Conservation (phyloP, 2,113 vertebrate genomes). For the Pomatostomus ruficeps region DNA sequence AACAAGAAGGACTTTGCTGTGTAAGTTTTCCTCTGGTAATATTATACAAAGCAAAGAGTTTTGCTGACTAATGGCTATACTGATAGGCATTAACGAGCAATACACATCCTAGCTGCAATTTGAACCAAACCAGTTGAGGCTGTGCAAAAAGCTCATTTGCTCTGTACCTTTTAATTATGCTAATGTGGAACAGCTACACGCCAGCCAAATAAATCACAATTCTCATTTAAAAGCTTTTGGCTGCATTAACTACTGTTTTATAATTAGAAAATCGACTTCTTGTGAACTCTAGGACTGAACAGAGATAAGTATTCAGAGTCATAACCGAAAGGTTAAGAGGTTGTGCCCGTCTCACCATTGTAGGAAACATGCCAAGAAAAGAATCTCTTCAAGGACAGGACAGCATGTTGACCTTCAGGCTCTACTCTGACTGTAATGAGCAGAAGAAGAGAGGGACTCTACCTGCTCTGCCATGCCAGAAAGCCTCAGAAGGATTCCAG, state of each 20-base stretch:
- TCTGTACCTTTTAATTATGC: constrained; percentile 67
- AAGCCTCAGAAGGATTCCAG: not conserved
- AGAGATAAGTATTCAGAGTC: constrained; percentile 32
- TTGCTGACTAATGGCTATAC: constrained; percentile 59
- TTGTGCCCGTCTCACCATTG: not conserved
- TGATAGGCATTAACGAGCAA: constrained; percentile 60
- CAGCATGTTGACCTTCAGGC: not conserved
- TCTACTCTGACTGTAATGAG: not conserved
- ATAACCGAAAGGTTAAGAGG: constrained; percentile 40
- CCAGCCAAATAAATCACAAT: constrained; percentile 67
- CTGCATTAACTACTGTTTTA: constrained; percentile 68
- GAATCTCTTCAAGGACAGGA: not conserved
- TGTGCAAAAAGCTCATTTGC: constrained; percentile 43
- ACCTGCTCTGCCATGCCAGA: not conserved
- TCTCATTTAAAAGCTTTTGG: constrained; percentile 66
- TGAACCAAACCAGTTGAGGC: constrained; percentile 38
- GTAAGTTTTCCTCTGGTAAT: constrained; percentile 21
- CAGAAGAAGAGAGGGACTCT: not conserved
- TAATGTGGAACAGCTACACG: constrained; percentile 40
- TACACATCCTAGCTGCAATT: constrained; percentile 41
- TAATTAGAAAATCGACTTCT: constrained; percentile 72
- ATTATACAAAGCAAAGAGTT: constrained; percentile 22
- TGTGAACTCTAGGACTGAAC: constrained; percentile 11
- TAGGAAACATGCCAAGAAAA: not conserved
- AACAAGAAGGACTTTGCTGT: constrained; percentile 30